Base-by-base conservation (phyloP, 2,888 invertebrate genomes). In the Ophioninae sp. region DNA sequence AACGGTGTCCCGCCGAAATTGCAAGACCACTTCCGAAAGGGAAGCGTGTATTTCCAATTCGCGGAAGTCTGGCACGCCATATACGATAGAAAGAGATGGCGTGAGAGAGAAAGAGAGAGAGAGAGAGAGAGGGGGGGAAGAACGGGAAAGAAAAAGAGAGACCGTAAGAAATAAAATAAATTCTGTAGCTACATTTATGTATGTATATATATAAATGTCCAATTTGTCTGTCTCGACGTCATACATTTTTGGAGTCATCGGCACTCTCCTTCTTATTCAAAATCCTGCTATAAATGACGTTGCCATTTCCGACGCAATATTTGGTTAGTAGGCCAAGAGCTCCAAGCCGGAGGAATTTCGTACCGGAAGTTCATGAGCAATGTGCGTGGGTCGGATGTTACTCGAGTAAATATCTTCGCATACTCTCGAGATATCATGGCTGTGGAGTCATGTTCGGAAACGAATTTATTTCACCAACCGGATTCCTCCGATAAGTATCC, bases 1-100 rank as follows among this genome's bases (percentile, higher is more conserved):
- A 41, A 70, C 64, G 39, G 41, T 61, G 41, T 57, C 50, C 39
- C 7, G 37, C 13, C 65, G 30, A 56, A 75, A 57, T 56, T 67
- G 79, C 68, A 59, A 80, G 76, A 80, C 68, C 57, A 30, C 85
- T 85, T 85, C 83, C 82, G 83, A 85, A 83, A 78, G 73, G 67
- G 72, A 85, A 69, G 82, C 61, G 67, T 21, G 69, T 70, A 68
- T 81, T 83, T 84, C 76, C 20, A 68, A 77, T 74, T 73, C 76
- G 44, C 50, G 77, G 44, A 77, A 77, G 23, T 59, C 44, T 57
- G 59, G n/a, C 56, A 7, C 57, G 23, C 21, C 30, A n/a, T 20
- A 44, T 21, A 44, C 10, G 39, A 6, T n/a, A n/a, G 13, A n/a
- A 39, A 39, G 37, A 39, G 64, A 64, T 6, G 7, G 7, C 37